Evolutionary conservation across 1,140 invertebrate species (phyloP), one percentile per base, ranked within the genome.

Genomic region (Conus ventricosus): DNA sequence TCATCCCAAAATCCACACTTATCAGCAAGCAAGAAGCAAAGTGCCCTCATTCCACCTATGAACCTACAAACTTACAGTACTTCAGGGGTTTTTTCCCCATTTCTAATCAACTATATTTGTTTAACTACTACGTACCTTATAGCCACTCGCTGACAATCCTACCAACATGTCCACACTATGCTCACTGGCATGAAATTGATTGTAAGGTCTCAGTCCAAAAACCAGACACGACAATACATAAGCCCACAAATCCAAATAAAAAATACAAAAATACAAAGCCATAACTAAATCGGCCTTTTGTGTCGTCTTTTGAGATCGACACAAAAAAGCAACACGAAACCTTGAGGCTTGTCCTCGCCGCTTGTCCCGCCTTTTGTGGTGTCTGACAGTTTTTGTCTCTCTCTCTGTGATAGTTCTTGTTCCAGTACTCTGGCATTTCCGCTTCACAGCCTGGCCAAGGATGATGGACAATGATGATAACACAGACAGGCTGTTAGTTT

Each of bases 351-450:
- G n/a, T 54, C 94, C 94, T 67, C 92, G 83, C 78, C 92, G 91
- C 85, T 94, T 93, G n/a, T n/a, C n/a, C 82, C 87, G 78, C 76
- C 90, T 91, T 23, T 88, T 88, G 82, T 88, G 82, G 93, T 94
- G 13, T 84, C 89, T 78, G 80, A 90, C 15, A 92, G 87, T 89
- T 93, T 93, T 94, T 15, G 88, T 86, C 78, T 94, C 91, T 89
- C 93, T 89, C 84, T 94, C 94, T 20, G 87, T 82, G 51, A 89
- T 51, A 94, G 83, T 88, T n/a, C n/a, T 94, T 94, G n/a, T 92
- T 87, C 94, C 94, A 94, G 91, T 94, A 94, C 0, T 83, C n/a
- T n/a, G n/a, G 23, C 84, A 91, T 92, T 84, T 94, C 94, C 20
- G 92, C 92, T 27, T 92, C 91, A 60, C n/a, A n/a, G n/a, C 93